These are phyloP conservation scores for Alectoris magna DNA, from an alignment of 2,797 vertebrate genomes.

Conservation along the genomic window DNA sequence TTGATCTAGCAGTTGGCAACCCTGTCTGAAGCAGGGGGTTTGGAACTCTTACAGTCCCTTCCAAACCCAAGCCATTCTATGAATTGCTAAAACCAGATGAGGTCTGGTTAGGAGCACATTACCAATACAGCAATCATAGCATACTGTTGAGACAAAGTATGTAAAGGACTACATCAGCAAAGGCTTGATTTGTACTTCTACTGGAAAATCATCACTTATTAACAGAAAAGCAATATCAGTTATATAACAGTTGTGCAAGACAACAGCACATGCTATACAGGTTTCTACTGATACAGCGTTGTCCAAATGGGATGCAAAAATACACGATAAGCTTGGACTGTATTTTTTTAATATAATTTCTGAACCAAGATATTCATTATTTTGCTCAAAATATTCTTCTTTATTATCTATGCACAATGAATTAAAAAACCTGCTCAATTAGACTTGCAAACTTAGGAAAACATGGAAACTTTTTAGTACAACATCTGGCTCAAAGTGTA, in stretches of 20 bases:
- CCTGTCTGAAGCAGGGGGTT: too few relatives aligned
- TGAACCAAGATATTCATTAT: not conserved
- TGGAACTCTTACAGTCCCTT: too few relatives aligned
- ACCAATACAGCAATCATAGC: slow-evolving; percentile 11
- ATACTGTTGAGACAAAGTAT: not conserved
- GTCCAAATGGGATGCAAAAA: not conserved
- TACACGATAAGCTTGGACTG: not conserved
- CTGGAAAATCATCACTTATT: not conserved
- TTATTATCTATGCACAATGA: not conserved
- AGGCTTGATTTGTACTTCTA: not conserved
- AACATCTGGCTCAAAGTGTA: not conserved
- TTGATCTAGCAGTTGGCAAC: too few relatives aligned
- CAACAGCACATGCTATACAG: not conserved
- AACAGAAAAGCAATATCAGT: slow-evolving; percentile 31
- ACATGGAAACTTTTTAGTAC: not conserved
- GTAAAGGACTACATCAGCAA: slow-evolving; percentile 25
- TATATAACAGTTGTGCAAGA: slow-evolving; percentile 30
- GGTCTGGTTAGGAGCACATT: slow-evolving; percentile 8
- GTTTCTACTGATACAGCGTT: slow-evolving; percentile 13
- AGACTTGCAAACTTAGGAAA: not conserved
- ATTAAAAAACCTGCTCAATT: not conserved
- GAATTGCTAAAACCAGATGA: slow-evolving; percentile 36
- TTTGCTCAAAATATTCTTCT: not conserved
- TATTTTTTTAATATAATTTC: not conserved
- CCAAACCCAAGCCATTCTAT: too few relatives aligned